Base-by-base conservation (phyloP, 2,797 vertebrate genomes). In the Intellagama lesueurii region DNA sequence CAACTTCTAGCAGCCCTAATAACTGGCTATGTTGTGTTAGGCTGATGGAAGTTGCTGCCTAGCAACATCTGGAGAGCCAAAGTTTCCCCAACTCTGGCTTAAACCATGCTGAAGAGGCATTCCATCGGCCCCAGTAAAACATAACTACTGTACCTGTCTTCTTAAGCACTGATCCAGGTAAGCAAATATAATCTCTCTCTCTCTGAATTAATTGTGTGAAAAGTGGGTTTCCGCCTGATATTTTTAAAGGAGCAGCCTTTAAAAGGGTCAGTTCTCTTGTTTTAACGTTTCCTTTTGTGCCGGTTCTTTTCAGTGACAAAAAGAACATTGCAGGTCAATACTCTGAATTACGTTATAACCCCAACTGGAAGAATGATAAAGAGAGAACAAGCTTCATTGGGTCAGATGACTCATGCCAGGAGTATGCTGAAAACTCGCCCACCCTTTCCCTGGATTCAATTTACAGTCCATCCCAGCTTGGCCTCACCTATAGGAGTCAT, bases 291-390 rank as follows among this genome's bases (percentile, higher is more conserved):
- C 86, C 22, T 86, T 86, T 88, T 3, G 93, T 9, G 14, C 26
- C n/a, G 87, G 75, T 93, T 88, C 80, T 76, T 86, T 90, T 85
- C 82, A 89, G 69, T 75, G 96, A 95, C 82, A 89, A 80, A 35
- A 81, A 88, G 0, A 89, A 73, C 30, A 7, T 68, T 72, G 91
- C 93, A 56, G 97, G 97, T 83, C 93, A 92, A 89, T 98, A 97
- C 32, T 96, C 96, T 76, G 95, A 94, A 86, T 95, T 97, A 26
- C 96, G 96, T 26, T 97, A 97, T 66, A 94, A 98, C 78, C 97
- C 97, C 14, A 95, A 97, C 22, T 98, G 97, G 98, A 98, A 95
- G 92, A 95, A 83, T 9, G 95, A 94, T 60, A 90, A 93, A 87
- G 92, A 91, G 4, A 91, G 24, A 89, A 92, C 35, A 3, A 79